Evolutionary conservation across 2,888 invertebrate genomes (phyloP), one percentile per base, ranked within the genome.

Genomic region (Agrotis clavis): DNA sequence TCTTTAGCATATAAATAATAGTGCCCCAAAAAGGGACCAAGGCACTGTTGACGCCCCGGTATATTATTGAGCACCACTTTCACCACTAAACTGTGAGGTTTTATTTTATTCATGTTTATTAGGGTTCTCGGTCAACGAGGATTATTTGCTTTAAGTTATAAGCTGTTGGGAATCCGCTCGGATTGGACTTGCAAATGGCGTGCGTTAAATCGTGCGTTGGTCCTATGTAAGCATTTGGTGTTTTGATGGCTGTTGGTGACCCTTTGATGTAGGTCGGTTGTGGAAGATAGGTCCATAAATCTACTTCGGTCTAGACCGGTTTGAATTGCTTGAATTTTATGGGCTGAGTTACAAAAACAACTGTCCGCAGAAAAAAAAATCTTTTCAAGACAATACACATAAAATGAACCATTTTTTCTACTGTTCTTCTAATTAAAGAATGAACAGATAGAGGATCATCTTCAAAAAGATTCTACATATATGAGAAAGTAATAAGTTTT

Each of bases 1-100:
- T 88, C 81, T 81, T 89, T 88, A 87, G 87, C 89, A 89, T 88
- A 89, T 89, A 90, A 90, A 90, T 90, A 89, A 88, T 89, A 86
- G 82, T 84, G 70, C 78, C 85, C 77, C 82, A 81, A 87, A 88
- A 89, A 88, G 87, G 88, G 87, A 83, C 85, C 77, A 67, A 74
- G 75, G 67, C 76, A 80, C 85, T 82, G 76, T 85, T 79, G 84
- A 77, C 81, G 76, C 74, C 64, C 63, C 41, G 61, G 76, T 85
- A 77, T 81, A 86, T 85, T 84, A 84, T 86, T 86, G 83, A 84
- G 78, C 74, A 50, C 67, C 82, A 68, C 70, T 77, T 81, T 77
- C 68, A 71, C 86, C 81, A 63, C 86, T 84, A 84, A 85, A 82
- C 77, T 79, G 79, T 67, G 74, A 70, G 79, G 79, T 85, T 81